Base-by-base conservation (phyloP, 2,888 invertebrate genomes). In the Linhomoeus sp. region DNA sequence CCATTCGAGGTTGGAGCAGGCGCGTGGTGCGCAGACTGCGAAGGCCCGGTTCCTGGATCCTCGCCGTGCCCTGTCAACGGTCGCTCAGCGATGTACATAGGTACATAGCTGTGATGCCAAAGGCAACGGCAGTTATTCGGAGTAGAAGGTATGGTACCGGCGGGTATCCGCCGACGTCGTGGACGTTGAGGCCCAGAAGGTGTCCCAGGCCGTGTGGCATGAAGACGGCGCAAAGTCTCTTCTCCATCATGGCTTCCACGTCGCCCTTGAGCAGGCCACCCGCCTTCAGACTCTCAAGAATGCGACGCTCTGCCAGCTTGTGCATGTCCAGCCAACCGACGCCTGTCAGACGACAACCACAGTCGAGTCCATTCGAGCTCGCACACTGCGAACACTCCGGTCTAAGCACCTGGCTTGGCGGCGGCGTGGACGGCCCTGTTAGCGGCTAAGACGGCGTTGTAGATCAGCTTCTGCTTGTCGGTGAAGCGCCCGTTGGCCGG, bases 201-300 rank as follows among this genome's bases (percentile, higher is more conserved):
- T 97, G 94, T 0, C 94, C 94, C 24, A 97, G 73, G 0, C 94
- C 94, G 67, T 97, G 94, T 1, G 94, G 94, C 72, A 90, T 88
- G 55, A 94, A 86, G 14, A 81, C 72, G 19, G 81, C 83, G 58
- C 23, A 61, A 51, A 7, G 59, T 64, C 36, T 55, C 36, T 2
- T 2, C n/a, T 48, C 59, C 64, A 72, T 63, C 69, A 73, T 72
- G 40, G 69, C 70, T 19, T 72, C 68, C 3, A 73, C 57, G 48
- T 72, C 68, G 2, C 73, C 73, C 43, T 72, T 70, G 3, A 97
- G 65, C 26, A 94, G 65, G 0, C 82, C 82, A 2, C 79, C 80
- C n/a, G 73, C 71, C 55, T 76, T 79, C 47, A 97, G 67, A 46
- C 77, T 75, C 52, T 75, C 71, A 45, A 97, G 68, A 70, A 88